A percentile compares a stretch with the other conserved stretches of the same genome.
phyloP scores from a whole-genome alignment of 2,888 invertebrate genomes.

The Sturmia bella region DNA sequence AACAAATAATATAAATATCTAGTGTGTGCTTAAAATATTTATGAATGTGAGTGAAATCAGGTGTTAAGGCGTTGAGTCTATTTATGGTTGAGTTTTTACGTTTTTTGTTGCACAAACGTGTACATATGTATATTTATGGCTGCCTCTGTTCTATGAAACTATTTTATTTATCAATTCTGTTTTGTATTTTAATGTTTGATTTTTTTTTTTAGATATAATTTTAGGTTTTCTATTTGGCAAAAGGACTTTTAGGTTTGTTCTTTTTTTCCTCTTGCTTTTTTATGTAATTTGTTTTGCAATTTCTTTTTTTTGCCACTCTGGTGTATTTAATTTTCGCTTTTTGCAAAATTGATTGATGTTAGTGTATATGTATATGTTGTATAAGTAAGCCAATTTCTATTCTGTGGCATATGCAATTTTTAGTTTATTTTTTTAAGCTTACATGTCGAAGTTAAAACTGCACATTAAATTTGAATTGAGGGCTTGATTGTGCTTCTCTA shows the following conservation, averaged over 20 bases:
- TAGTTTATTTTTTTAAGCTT: conserved; percentile 31
- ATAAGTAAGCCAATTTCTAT: neutral
- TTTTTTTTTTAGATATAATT: conserved; percentile 52
- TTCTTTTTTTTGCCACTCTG: conserved; percentile 17
- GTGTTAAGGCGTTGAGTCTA: conserved; percentile 66
- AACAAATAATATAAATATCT: conserved; percentile 43
- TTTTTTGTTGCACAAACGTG: conserved; percentile 29
- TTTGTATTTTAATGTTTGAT: conserved; percentile 28
- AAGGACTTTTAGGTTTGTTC: conserved; percentile 16
- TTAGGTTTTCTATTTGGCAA: conserved; percentile 44
- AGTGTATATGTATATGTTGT: conserved; percentile 42
- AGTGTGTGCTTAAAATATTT: conserved; percentile 9
- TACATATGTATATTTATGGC: conserved; percentile 39
- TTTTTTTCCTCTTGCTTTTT: neutral
- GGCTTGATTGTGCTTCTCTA: neutral
- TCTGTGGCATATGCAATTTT: conserved; percentile 29
- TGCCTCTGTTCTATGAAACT: neutral
- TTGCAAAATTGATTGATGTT: conserved; percentile 66
- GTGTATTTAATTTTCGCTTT: conserved; percentile 29
- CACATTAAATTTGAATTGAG: conserved; percentile 21
- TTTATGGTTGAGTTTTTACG: conserved; percentile 6
- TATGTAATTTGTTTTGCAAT: conserved; percentile 50
- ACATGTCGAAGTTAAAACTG: conserved; percentile 39
- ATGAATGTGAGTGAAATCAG: conserved; percentile 69
- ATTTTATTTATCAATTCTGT: conserved; percentile 10